Evolutionary conservation across 1,140 invertebrate species (phyloP).

Genomic region (Manduca sexta): DNA sequence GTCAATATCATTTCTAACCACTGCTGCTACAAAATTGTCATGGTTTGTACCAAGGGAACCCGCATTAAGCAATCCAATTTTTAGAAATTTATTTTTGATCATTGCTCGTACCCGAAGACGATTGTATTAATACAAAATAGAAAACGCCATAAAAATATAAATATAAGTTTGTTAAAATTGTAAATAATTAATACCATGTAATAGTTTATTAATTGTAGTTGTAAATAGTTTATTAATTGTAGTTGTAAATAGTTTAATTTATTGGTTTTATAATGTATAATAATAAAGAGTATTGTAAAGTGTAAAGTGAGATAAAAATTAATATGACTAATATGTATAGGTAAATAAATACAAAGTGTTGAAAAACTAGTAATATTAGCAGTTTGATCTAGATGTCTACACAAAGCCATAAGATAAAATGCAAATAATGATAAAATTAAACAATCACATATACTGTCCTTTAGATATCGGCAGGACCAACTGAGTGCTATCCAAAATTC

Average conservation of each 20-base stretch:
- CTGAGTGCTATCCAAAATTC: not conserved
- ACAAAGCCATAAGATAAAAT: too few species aligned
- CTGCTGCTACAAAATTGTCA: slow-evolving; percentile 17
- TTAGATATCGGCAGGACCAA: not conserved
- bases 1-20: slow-evolving; percentile 7
- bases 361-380: too few species aligned
- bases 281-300: not conserved
- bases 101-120: not conserved
- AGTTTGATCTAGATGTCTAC: too few species aligned
- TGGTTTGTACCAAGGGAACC: slow-evolving; percentile 17
- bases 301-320: not conserved
- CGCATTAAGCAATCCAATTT: slow-evolving; percentile 19
- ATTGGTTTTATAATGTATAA: too few species aligned
- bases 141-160: not conserved
- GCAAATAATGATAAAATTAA: too few species aligned
- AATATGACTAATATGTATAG: not conserved
- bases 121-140: not conserved
- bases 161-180: not conserved
- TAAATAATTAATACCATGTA: not conserved
- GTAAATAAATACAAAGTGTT: not conserved
- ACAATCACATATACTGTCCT: too few species aligned
- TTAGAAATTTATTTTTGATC: slow-evolving; percentile 4
- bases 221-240: too few species aligned
- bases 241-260: too few species aligned
- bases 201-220: too few species aligned